Base-by-base conservation (phyloP, 2,888 invertebrate species). In the Cephus runcator region DNA sequence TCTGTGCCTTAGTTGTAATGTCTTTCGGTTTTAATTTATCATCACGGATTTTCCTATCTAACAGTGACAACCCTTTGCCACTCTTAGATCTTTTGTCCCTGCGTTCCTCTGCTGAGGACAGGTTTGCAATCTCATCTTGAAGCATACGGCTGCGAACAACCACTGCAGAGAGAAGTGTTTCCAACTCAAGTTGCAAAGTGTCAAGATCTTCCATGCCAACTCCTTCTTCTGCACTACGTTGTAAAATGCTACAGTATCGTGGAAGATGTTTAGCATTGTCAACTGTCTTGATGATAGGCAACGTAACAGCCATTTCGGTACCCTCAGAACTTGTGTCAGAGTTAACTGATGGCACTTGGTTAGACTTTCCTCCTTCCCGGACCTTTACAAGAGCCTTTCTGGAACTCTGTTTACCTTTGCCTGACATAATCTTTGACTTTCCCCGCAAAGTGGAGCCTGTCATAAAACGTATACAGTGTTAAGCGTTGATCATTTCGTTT, bases 121-220 rank as follows among this genome's bases (percentile, higher is more conserved):
- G 93, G 82, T 93, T 94, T 75, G 95, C 94, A 79, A 95, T 95
- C 92, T 97, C 96, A 3, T 94, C 93, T 85, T 95, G 95, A n/a
- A 98, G 93, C 80, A 95, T 94, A 84, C 97, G 93, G 83, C 95
- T 94, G 78, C 98, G 93, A 30, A 97, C 94, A 0, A 97, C 97
- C 76, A 96, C 96, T 76, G 96, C 96, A 0, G 97, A 96, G 34
- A 98, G 93, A 75, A 98, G 92, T 34, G 95, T 95, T 92, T 98
- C 98, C 76, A 98, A 92, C 90, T 98, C 98, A 76, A 96, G 92
- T 90, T 98, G 98, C 12, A 98, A 92, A 1, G 94, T 94, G 90
- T 98, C 98, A 75, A 98, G 92, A 89, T 98, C 98, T 86, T 98
- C 98, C 93, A 97, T 96, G 31, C 95, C 95, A 80, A 98, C 94